Evolutionary conservation across 2,888 invertebrate species (phyloP).

Genomic region (Ichneumoninae sp.): DNA sequence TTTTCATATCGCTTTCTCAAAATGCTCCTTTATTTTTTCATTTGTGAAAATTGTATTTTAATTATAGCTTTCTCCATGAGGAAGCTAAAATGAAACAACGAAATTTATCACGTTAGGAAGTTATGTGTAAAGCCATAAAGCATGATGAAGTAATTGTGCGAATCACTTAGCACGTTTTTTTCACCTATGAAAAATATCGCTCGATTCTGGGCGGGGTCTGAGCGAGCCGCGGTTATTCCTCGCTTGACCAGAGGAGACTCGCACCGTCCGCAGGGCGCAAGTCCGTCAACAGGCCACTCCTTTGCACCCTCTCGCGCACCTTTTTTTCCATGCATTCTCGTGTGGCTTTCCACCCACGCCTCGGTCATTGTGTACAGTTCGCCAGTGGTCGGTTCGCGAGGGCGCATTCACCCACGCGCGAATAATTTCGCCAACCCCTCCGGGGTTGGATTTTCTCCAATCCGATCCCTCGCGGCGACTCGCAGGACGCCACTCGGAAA

Average conservation of each 20-base stretch:
- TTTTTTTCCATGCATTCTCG: slow-evolving; percentile 56
- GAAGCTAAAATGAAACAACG: too few species aligned
- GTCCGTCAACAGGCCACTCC: slow-evolving; percentile 78
- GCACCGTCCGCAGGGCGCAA: slow-evolving; percentile 76
- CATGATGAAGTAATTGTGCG: too few species aligned
- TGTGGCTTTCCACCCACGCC: slow-evolving; percentile 33
- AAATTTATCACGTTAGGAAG: too few species aligned
- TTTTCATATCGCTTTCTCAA: too few species aligned
- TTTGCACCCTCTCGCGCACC: slow-evolving; percentile 70
- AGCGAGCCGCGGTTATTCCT: slow-evolving; percentile 51
- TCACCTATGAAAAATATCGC: slow-evolving; percentile 59
- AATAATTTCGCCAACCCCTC: slow-evolving; percentile 56
- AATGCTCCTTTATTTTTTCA: too few species aligned
- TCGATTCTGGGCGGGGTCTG: slow-evolving; percentile 82
- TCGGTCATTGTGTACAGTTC: slow-evolving; percentile 28
- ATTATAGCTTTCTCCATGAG: too few species aligned
- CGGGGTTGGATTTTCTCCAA: slow-evolving; percentile 63
- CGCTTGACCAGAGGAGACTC: slow-evolving; percentile 78
- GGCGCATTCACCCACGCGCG: slow-evolving; percentile 32
- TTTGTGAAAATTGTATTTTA: too few species aligned
- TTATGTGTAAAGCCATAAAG: too few species aligned
- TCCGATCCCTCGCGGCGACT: slow-evolving; percentile 47
- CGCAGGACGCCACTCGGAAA: slow-evolving; percentile 26
- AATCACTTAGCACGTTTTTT: too few species aligned
- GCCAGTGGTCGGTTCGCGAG: slow-evolving; percentile 35